Evolutionary conservation across 2,888 invertebrate genomes (phyloP), one percentile per base, ranked within the genome.

Genomic region (Sussaba pulchella): DNA sequence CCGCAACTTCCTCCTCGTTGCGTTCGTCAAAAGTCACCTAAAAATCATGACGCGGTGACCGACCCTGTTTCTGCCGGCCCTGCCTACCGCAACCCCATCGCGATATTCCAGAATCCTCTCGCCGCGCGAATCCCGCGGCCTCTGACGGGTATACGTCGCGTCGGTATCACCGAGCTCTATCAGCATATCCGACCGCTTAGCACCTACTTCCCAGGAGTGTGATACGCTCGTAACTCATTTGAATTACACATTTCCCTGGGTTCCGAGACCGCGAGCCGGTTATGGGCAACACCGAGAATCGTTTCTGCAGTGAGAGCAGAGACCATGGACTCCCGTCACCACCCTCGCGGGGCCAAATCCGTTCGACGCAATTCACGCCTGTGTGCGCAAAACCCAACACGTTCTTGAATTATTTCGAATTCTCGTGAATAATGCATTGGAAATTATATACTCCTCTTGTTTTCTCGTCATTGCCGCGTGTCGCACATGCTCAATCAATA

Each of bases 141-240:
- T 86, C 88, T 54, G 72, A 74, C 61, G 72, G 78, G 54, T 36
- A n/a, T n/a, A 26, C 70, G 45, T 43, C 71, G 84, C 87, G 85
- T 85, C 26, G 39, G 26, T 84, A 85, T 84, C 83, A 85, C 83
- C 81, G 82, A 86, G 86, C 87, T 88, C 90, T 89, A 92, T 92
- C 92, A 92, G 91, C 92, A 92, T 92, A 92, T 91, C 89, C 89
- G 89, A 90, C 87, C 92, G 91, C 92, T 92, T 92, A 92, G 91
- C 92, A 91, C 92, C 92, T 91, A 90, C 92, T 91, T 92, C 92
- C 92, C 92, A 89, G 85, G 92, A 92, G 92, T 91, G 91, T 89
- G 91, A 92, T 92, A 92, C 86, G 87, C 89, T 88, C 90, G 90
- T 91, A 90, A 91, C 91, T 92, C 92, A 91, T 92, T 91, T 90